Conservation (phyloP, 2,113 vertebrate genomes). For the Syngnathus typhle region DNA sequence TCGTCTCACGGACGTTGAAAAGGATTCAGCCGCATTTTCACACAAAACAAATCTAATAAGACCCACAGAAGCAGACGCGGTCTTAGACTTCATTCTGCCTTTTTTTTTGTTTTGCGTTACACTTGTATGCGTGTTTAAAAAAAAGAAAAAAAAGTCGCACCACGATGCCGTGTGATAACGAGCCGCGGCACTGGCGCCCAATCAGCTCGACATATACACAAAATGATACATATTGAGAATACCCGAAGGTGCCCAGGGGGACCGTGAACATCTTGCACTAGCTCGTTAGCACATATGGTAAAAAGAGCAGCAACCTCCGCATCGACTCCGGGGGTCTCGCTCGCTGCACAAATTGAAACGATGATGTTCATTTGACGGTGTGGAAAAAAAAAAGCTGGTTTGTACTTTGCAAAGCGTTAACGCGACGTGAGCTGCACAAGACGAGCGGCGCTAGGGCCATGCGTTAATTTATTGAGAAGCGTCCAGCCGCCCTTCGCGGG, state of each 20-base stretch:
- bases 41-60: constrained; percentile 81
- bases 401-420: too few species aligned
- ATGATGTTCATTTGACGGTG: neutral
- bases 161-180: neutral
- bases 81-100: constrained; percentile 60
- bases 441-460: too few species aligned
- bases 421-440: neutral
- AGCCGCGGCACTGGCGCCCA: neutral
- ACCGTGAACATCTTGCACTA: constrained; percentile 9
- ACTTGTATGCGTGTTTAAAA: neutral
- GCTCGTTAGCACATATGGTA: constrained; percentile 10
- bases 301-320: neutral
- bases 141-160: neutral
- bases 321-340: neutral
- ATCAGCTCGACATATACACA: neutral
- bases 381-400: neutral
- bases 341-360: neutral
- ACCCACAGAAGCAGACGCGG: constrained; percentile 61
- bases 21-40: constrained; percentile 74
- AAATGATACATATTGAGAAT: neutral
- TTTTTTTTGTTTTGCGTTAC: constrained; percentile 41
- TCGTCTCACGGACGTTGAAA: constrained; percentile 67
- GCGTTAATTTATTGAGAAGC: too few species aligned
- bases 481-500: too few species aligned
- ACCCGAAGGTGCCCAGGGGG: constrained; percentile 25